phyloP scores from a whole-genome alignment of 2,888 invertebrate species.

The Epicampocera succincta region DNA sequence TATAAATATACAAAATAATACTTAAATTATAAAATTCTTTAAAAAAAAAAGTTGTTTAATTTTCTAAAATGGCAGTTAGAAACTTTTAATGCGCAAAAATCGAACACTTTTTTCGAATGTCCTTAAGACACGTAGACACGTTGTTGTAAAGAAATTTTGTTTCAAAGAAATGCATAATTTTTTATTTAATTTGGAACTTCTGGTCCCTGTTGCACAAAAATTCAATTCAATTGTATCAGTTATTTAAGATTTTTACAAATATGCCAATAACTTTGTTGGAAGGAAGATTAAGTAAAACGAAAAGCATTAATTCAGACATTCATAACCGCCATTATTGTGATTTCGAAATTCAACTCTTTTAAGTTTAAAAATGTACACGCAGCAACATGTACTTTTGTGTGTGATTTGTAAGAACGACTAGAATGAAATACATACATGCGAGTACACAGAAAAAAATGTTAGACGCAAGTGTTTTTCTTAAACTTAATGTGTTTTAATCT shows the following conservation, averaged over 20 bases:
- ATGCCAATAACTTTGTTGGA: too few relatives aligned
- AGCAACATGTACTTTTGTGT: slow-evolving; percentile 25
- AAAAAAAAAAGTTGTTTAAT: slow-evolving; percentile 8
- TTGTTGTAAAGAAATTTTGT: background rate
- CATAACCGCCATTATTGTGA: slow-evolving; percentile 33
- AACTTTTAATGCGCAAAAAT: background rate
- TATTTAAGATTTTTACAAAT: too few relatives aligned
- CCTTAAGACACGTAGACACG: background rate
- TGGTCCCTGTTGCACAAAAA: slow-evolving; percentile 16
- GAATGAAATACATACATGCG: slow-evolving; percentile 46
- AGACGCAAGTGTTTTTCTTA: background rate
- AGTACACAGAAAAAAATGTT: background rate
- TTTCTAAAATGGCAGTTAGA: slow-evolving; percentile 24
- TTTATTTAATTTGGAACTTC: slow-evolving; percentile 7
- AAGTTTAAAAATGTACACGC: background rate
- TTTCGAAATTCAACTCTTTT: slow-evolving; percentile 20
- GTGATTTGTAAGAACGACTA: slow-evolving; percentile 63
- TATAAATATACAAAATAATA: slow-evolving; percentile 48
- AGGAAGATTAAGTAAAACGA: too few relatives aligned
- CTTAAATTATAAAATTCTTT: slow-evolving; percentile 43
- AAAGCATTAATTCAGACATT: background rate
- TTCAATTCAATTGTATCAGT: too few relatives aligned
- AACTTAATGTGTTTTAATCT: too few relatives aligned
- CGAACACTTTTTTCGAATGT: too few relatives aligned
- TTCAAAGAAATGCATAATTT: background rate